A percentile compares a stretch with the other conserved stretches of the same genome.
Evolutionary conservation across 2,113 vertebrate species (phyloP).

Genomic region (Ophthalmolycus amberensis): DNA sequence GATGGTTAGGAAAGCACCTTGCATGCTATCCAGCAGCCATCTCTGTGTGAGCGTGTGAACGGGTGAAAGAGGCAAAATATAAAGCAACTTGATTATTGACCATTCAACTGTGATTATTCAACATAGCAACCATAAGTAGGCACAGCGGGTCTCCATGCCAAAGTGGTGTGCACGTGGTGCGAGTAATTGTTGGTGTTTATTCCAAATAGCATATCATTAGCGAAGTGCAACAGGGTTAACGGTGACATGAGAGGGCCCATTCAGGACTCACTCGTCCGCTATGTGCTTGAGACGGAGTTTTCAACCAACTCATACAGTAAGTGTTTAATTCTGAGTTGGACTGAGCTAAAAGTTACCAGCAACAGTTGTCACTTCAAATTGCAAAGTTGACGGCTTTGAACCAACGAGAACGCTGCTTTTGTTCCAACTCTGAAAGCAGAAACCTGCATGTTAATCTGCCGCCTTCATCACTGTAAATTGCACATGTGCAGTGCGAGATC

Average conservation of each 20-base stretch:
- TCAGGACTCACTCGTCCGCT: neutral
- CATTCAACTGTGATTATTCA: neutral
- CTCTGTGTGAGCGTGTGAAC: neutral
- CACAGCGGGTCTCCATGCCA: neutral
- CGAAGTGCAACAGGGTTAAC: neutral
- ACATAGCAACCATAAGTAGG: neutral
- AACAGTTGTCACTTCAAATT: neutral
- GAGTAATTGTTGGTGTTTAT: neutral
- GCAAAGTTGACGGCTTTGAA: neutral
- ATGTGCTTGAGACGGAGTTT: neutral
- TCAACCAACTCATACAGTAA: neutral
- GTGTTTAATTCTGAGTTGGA: neutral
- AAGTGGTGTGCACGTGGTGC: no score
- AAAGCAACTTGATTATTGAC: neutral
- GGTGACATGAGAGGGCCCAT: neutral
- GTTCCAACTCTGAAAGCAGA: neutral
- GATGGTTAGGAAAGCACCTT: neutral
- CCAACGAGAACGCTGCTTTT: neutral
- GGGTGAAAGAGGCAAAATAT: neutral
- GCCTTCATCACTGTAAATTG: neutral
- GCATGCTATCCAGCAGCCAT: neutral
- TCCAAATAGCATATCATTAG: neutral
- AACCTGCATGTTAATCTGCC: neutral
- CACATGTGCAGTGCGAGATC: neutral
- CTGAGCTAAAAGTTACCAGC: neutral